phyloP scores from a whole-genome alignment of 2,888 invertebrate species.

The Ophioninae sp. region DNA sequence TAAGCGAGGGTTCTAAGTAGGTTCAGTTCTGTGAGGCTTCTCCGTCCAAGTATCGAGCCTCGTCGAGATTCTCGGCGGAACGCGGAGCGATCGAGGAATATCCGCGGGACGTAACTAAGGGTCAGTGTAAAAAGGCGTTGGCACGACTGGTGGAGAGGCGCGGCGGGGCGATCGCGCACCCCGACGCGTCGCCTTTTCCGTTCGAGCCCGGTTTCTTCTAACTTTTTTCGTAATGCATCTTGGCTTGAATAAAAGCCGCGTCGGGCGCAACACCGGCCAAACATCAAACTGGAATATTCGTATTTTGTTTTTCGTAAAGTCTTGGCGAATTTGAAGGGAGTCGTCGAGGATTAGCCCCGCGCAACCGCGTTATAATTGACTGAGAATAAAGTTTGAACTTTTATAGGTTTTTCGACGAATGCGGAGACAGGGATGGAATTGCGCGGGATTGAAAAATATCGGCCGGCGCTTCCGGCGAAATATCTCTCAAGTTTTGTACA shows the following conservation, averaged over 20 bases:
- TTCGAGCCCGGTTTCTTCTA: constrained; percentile 9
- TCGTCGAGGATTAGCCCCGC: not conserved
- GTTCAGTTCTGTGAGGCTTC: constrained; percentile 58
- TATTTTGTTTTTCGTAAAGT: constrained; percentile 3
- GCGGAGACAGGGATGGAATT: not conserved
- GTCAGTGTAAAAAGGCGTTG: constrained; percentile 59
- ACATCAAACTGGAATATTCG: not conserved
- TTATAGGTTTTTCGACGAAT: not conserved
- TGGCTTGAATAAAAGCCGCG: not conserved
- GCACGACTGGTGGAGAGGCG: constrained; percentile 53
- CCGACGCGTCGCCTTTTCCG: not conserved
- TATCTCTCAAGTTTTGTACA: not conserved
- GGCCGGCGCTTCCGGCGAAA: not conserved
- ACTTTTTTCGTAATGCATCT: constrained; percentile 24
- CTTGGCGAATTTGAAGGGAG: not conserved
- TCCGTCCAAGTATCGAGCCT: constrained; percentile 14
- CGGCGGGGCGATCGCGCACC: not conserved
- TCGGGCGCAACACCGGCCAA: not conserved
- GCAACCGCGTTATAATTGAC: not conserved
- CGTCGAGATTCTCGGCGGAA: not conserved
- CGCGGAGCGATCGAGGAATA: constrained; percentile 55
- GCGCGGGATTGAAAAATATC: too few relatives aligned
- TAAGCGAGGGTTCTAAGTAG: constrained; percentile 52
- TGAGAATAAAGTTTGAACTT: not conserved
- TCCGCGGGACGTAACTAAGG: constrained; percentile 58